Evolutionary conservation across 2,888 invertebrate species (phyloP).

Genomic region (Slavum lentiscoides): DNA sequence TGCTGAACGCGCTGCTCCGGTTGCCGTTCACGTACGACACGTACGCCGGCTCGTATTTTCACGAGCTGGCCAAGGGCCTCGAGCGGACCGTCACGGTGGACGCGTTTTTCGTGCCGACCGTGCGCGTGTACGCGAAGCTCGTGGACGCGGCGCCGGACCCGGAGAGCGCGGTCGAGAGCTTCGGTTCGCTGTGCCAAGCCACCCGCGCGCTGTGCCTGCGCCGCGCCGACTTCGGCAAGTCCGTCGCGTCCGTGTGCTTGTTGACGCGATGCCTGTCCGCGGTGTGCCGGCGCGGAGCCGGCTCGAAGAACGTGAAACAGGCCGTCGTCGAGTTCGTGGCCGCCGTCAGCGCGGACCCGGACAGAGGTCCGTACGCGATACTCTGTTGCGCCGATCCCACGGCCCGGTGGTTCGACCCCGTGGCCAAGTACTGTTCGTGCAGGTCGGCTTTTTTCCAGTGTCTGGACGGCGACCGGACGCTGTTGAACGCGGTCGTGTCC

Average conservation of each 20-base stretch:
- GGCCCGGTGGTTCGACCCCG: conserved; percentile 30
- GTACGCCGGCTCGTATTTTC: conserved; percentile 21
- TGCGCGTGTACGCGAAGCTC: conserved; percentile 38
- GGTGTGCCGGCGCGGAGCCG: conserved; percentile 3
- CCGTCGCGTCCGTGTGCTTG: conserved; percentile 10
- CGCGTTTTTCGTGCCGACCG: not conserved
- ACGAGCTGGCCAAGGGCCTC: conserved; percentile 6
- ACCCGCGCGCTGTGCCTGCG: conserved; percentile 1
- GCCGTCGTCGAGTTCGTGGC: conserved; percentile 43
- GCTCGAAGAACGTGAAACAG: not conserved
- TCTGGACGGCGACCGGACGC: conserved; percentile 3
- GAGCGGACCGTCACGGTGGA: conserved; percentile 8
- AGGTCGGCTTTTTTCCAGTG: conserved; percentile 39
- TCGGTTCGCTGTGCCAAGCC: conserved; percentile 40
- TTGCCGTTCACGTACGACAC: conserved; percentile 42
- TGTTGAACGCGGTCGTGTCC: conserved; percentile 31
- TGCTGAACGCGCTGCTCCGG: conserved; percentile 23
- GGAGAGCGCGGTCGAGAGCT: conserved; percentile 32
- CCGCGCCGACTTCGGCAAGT: not conserved
- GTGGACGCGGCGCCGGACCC: conserved; percentile 38
- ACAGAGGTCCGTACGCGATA: not conserved
- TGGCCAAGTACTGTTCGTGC: conserved; percentile 1
- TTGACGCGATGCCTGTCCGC: not conserved
- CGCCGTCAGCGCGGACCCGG: not conserved
- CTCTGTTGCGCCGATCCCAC: conserved; percentile 39